Conservation (phyloP, 1,140 invertebrate genomes). For the Monochamus saltuarius region DNA sequence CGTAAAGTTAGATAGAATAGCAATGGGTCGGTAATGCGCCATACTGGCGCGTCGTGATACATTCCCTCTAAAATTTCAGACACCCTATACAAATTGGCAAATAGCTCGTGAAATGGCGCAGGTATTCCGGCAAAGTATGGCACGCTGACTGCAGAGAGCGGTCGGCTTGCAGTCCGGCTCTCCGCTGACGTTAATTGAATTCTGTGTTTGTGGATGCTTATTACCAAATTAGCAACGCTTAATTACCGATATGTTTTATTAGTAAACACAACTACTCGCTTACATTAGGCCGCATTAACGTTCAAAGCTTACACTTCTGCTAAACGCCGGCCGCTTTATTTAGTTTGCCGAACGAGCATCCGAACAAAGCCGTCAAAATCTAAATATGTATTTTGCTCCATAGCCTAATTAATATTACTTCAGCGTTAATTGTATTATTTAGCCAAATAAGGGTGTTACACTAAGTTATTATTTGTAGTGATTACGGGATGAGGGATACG, state of each 20-base stretch:
- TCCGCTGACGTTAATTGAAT: conserved; percentile 50
- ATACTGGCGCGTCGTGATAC: too few species aligned
- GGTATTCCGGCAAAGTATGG: too few species aligned
- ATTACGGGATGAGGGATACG: too few species aligned
- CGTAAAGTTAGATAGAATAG: too few species aligned
- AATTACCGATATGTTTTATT: conserved; percentile 54
- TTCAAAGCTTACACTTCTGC: conserved; percentile 43
- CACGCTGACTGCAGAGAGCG: not conserved
- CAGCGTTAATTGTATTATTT: conserved; percentile 18
- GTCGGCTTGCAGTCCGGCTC: conserved; percentile 23
- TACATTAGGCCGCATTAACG: conserved; percentile 48
- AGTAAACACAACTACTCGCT: conserved; percentile 49
- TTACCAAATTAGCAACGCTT: conserved; percentile 54
- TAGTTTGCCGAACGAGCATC: conserved; percentile 1
- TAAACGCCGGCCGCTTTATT: conserved; percentile 19
- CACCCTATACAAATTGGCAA: too few species aligned
- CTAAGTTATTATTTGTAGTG: conserved; percentile 3
- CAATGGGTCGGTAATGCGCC: too few species aligned
- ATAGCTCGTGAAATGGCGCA: too few species aligned
- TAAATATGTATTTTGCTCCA: conserved; percentile 20
- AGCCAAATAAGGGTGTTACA: conserved; percentile 1
- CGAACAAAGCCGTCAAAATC: conserved; percentile 13
- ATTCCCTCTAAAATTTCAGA: too few species aligned
- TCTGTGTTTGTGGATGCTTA: conserved; percentile 53
- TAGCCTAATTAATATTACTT: conserved; percentile 17